Conservation (phyloP, 2,113 vertebrate genomes). For the Rhinichthys klamathensis region DNA sequence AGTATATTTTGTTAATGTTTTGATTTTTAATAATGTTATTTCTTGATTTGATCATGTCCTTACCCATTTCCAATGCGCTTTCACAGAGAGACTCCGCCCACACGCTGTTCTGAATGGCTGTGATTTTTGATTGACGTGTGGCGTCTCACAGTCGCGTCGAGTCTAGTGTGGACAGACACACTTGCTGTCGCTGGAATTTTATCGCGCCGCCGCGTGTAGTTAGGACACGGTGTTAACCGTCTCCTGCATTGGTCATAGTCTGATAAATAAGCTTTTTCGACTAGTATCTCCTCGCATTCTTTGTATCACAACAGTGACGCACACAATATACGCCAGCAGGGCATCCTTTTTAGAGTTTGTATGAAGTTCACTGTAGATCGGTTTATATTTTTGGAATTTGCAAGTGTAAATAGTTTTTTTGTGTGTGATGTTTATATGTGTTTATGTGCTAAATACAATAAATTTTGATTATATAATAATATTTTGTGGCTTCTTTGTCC, state of each 20-base stretch:
- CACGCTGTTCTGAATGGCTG: no score
- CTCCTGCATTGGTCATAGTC: not conserved
- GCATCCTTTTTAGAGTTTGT: constrained; percentile 17
- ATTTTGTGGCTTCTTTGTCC: not conserved
- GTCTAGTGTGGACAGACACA: no score
- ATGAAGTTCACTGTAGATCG: constrained; percentile 45
- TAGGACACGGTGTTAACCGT: no score
- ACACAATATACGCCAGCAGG: constrained; percentile 11
- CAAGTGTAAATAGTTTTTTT: constrained; percentile 56
- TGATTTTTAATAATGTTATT: no score
- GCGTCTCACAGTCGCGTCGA: no score
- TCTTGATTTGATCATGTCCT: no score
- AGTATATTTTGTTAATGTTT: no score
- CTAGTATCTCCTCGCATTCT: constrained; percentile 4
- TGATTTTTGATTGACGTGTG: no score
- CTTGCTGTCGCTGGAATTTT: no score
- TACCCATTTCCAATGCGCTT: no score
- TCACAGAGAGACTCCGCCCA: no score
- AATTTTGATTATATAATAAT: constrained; percentile 27
- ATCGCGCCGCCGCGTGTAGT: no score
- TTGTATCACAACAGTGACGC: constrained; percentile 15
- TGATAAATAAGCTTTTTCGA: constrained; percentile 25
- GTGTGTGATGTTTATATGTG: constrained; percentile 49
- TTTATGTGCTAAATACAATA: constrained; percentile 53
- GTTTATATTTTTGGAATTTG: constrained; percentile 49